A percentile compares a stretch with the other conserved stretches of the same genome.
Conservation (phyloP, 2,113 vertebrate species). For the Vombatus ursinus region DNA sequence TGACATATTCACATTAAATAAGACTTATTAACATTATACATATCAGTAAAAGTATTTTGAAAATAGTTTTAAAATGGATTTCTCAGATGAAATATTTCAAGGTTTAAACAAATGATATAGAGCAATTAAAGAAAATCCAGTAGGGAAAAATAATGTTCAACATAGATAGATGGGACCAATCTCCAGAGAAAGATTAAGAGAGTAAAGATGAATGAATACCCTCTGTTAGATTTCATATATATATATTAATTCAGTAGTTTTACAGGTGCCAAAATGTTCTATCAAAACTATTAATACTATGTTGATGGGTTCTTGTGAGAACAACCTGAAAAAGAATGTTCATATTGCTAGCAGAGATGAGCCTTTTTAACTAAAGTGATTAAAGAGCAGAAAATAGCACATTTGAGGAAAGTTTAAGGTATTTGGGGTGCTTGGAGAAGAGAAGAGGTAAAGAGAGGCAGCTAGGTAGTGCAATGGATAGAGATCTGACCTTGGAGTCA, state of each 20-base stretch:
- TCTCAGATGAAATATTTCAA: background rate
- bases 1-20: background rate
- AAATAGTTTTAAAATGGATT: background rate
- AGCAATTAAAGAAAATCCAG: background rate
- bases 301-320: background rate
- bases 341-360: background rate
- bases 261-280: background rate
- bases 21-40: background rate
- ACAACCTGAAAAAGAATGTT: background rate
- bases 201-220: background rate
- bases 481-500: too few species aligned
- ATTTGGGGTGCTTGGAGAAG: background rate
- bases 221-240: background rate
- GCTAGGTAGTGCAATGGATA: too few species aligned
- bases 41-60: background rate
- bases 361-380: background rate
- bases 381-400: slow-evolving; percentile 2
- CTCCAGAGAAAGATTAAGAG: slow-evolving; percentile 11
- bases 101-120: slow-evolving; percentile 8
- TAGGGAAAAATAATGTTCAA: slow-evolving; percentile 26
- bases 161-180: background rate
- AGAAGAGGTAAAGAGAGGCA: too few species aligned
- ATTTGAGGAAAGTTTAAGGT: slow-evolving; percentile 22
- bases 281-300: background rate
- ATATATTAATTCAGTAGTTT: slow-evolving; percentile 25